Evolutionary conservation across 92 coral and sea anemone species (phyloP).

Genomic region (Paramuricea clavata): DNA sequence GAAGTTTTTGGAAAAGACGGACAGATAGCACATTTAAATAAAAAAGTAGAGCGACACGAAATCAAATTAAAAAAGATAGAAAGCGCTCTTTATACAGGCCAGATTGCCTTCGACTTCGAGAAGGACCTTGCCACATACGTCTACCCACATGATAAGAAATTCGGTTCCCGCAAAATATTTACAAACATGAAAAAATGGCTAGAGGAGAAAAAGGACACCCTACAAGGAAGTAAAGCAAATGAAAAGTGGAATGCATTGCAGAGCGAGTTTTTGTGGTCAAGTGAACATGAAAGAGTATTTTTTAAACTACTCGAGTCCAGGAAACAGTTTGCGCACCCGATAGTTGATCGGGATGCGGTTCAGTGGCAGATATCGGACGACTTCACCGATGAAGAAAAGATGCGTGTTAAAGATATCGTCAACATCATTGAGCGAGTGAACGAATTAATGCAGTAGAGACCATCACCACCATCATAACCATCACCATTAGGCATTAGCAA

Average conservation of each 20-base stretch:
- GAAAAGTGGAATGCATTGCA: neutral
- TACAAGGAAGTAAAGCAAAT: neutral
- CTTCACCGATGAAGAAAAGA: neutral
- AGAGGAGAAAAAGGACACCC: neutral
- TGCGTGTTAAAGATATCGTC: neutral
- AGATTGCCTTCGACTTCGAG: slow-evolving; percentile 1
- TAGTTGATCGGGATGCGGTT: neutral
- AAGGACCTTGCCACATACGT: neutral
- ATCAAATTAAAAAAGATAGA: neutral
- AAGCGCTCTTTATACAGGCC: neutral
- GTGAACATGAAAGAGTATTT: neutral
- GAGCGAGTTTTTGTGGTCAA: neutral
- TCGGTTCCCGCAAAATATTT: neutral
- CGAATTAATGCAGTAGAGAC: neutral
- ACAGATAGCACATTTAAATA: neutral
- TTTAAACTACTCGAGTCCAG: neutral
- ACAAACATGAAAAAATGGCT: neutral
- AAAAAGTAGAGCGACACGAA: neutral
- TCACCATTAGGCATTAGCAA: too few relatives aligned
- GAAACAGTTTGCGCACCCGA: neutral
- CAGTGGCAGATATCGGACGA: neutral
- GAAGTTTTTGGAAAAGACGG: neutral
- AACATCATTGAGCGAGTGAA: neutral
- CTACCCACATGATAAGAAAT: neutral
- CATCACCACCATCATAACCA: neutral